Percentiles rank a stretch among this genome's conserved stretches.
These are phyloP conservation scores for Octopus bimaculoides DNA, from an alignment of 1,140 invertebrate species.

Conservation along the genomic window DNA sequence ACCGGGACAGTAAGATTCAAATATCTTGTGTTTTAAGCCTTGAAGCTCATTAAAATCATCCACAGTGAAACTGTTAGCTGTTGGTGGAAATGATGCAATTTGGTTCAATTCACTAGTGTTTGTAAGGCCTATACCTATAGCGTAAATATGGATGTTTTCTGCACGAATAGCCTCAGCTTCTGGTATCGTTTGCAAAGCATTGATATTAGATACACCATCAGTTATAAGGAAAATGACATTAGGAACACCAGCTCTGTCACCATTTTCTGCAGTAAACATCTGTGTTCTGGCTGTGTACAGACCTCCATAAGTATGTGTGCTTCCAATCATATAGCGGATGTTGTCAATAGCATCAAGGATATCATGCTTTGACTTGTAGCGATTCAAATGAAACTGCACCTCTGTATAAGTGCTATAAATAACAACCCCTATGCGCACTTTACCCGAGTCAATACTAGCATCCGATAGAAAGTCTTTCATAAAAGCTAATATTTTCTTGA, in stretches of 20 bases:
- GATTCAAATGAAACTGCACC: constrained; percentile 36
- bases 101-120: constrained; percentile 32
- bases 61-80: constrained; percentile 28
- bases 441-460: constrained; percentile 35
- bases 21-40: constrained; percentile 20
- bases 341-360: constrained; percentile 26
- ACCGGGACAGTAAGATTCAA: constrained; percentile 24
- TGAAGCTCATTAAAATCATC: constrained; percentile 30
- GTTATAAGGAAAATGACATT: constrained; percentile 40
- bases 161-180: constrained; percentile 31
- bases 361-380: constrained; percentile 23
- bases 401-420: constrained; percentile 33
- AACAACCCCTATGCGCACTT: constrained; percentile 34
- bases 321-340: constrained; percentile 29
- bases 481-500: constrained; percentile 32
- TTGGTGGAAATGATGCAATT: constrained; percentile 28
- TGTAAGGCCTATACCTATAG: constrained; percentile 38
- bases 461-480: constrained; percentile 28
- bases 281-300: constrained; percentile 28
- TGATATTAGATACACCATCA: constrained; percentile 45
- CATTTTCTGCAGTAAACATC: constrained; percentile 36
- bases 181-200: constrained; percentile 28
- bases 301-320: constrained; percentile 32
- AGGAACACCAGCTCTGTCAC: constrained; percentile 31
- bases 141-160: constrained; percentile 37